These are phyloP conservation scores for Ictalurus punctatus DNA, from an alignment of 2,113 vertebrate species.

Conservation along the genomic window DNA sequence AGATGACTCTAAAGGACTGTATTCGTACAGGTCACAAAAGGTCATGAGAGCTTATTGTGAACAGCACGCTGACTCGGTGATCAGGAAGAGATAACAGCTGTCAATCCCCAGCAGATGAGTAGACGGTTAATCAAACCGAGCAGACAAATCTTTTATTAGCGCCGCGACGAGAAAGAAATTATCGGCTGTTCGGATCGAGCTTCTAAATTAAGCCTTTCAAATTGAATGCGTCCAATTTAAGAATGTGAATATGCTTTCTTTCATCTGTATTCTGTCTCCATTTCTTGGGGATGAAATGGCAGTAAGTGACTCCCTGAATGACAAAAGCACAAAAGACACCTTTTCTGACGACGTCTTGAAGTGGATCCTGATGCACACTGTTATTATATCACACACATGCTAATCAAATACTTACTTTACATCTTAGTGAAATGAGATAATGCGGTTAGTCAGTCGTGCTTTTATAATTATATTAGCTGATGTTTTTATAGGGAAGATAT, in stretches of 20 bases:
- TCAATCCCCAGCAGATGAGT: constrained; percentile 29
- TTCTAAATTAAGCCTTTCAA: constrained; percentile 50
- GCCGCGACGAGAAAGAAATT: constrained; percentile 19
- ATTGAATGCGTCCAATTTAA: constrained; percentile 46
- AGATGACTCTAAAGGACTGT: neutral
- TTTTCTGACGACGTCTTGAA: constrained; percentile 29
- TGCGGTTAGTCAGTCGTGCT: neutral
- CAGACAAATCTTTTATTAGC: constrained; percentile 46
- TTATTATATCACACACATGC: constrained; percentile 22
- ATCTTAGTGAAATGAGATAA: neutral
- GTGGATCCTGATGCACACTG: constrained; percentile 14
- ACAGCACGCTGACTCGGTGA: neutral
- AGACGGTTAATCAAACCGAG: constrained; percentile 41
- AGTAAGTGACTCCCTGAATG: constrained; percentile 26
- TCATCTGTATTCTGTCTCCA: constrained; percentile 22
- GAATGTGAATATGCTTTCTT: constrained; percentile 39
- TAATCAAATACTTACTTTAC: constrained; percentile 26
- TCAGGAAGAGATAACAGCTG: constrained; percentile 35
- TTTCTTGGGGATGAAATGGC: constrained; percentile 27
- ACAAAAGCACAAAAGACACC: constrained; percentile 37
- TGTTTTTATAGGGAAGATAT: neutral
- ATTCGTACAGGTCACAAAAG: constrained; percentile 10
- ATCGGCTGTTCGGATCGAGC: constrained; percentile 37
- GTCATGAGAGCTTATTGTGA: neutral
- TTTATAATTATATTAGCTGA: neutral